These are phyloP conservation scores for Quadroppia sp. DNA, from an alignment of 2,888 invertebrate species.

Conservation along the genomic window DNA sequence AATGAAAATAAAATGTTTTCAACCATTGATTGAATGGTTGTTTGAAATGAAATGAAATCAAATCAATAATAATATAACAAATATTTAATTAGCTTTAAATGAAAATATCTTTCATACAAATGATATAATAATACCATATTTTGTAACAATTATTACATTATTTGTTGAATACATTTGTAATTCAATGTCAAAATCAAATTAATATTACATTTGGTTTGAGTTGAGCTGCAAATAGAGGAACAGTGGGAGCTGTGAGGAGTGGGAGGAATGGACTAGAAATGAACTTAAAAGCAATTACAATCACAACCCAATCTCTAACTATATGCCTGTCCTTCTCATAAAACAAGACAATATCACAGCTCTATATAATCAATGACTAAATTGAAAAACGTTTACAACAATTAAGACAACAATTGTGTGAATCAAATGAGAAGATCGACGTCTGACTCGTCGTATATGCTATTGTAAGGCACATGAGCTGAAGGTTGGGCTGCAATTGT, in stretches of 20 bases:
- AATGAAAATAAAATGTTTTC: too few species aligned
- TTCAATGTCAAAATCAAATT: not conserved
- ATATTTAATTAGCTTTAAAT: too few species aligned
- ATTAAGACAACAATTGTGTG: not conserved
- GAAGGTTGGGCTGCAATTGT: conserved; percentile 33
- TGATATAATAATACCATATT: not conserved
- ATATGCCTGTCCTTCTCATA: too few species aligned
- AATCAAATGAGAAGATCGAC: conserved; percentile 31
- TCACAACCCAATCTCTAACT: not conserved
- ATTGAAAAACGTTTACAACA: not conserved
- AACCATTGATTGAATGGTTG: too few species aligned
- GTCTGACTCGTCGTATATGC: conserved; percentile 37
- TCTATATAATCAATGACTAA: not conserved
- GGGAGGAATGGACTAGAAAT: conserved; percentile 7
- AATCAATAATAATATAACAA: too few species aligned
- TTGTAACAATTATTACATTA: not conserved
- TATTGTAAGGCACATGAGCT: conserved; percentile 22
- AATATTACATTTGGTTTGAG: not conserved
- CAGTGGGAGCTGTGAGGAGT: not conserved
- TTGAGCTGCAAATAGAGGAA: not conserved
- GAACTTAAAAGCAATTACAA: not conserved
- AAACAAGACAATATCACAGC: not conserved
- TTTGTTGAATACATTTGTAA: not conserved
- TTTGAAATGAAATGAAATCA: too few species aligned
- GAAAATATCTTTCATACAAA: too few species aligned